Evolutionary conservation across 2,113 vertebrate species (phyloP), one percentile per base, ranked within the genome.

Genomic region (Isichthys henryi): DNA sequence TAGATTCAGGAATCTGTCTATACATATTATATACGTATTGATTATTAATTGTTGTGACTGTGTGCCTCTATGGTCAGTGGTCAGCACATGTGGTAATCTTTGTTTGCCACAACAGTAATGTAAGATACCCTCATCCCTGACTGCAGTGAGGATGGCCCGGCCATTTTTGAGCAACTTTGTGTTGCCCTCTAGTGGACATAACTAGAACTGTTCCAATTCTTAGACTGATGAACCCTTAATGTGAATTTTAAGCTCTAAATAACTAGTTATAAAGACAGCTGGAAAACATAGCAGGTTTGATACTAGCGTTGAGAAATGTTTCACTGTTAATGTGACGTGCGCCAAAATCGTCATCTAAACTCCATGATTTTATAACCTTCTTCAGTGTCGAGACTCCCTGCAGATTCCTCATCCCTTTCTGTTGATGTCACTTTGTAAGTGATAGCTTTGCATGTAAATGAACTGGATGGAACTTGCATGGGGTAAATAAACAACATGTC

Each of bases 131-230:
- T 45, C 45, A 0, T 84, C 45, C 39, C 50, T 6, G 39, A 88
- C 53, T 23, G 43, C 62, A 31, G 58, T 31, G 58, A 23, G 39
- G 21, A 49, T 15, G 35, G 62, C 46, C n/a, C n/a, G 9, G n/a
- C 10, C 31, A 48, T 74, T 11, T 70, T 46, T 70, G 23, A 77
- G 8, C 58, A 88, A 70, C 62, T 48, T 50, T 46, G 15, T 35
- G 45, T n/a, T 74, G 45, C 88, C 88, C 35, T 48, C 62, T 48
- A 49, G 88, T 88, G 88, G 88, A 49, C n/a, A 48, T n/a, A 74
- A 21, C 9, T 88, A 62, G 87, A 21, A 88, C 0, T 88, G 23
- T 8, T 80, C 21, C 21, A 84, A 19, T n/a, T 48, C 77, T 39
- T 45, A 45, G 5, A 39, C 35, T 6, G 15, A 82, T 82, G 43